These are phyloP conservation scores for Sminthopsis crassicaudata DNA, from an alignment of 2,113 vertebrate genomes.

Conservation along the genomic window DNA sequence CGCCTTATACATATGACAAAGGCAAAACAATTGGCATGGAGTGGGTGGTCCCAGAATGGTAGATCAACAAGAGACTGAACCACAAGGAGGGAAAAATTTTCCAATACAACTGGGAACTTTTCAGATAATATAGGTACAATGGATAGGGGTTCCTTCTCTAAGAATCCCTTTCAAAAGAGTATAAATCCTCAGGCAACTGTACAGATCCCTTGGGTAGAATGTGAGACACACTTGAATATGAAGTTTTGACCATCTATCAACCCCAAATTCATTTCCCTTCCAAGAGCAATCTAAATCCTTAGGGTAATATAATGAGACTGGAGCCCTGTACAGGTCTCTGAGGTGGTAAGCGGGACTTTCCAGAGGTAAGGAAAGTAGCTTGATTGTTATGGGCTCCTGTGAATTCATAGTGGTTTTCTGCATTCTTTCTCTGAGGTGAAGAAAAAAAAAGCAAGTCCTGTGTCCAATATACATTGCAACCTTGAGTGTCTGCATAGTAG, in stretches of 20 bases:
- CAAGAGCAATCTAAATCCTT: neutral
- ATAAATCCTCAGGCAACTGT: neutral
- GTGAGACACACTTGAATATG: neutral
- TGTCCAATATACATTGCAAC: neutral
- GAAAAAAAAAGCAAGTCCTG: neutral
- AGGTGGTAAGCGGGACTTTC: conserved; percentile 39
- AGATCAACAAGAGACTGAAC: neutral
- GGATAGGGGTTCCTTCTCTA: neutral
- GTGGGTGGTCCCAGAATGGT: neutral
- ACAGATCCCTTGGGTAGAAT: neutral
- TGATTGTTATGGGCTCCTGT: neutral
- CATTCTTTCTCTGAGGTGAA: neutral
- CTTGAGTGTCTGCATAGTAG: neutral
- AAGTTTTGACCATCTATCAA: neutral
- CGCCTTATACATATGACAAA: neutral
- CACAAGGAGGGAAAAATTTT: neutral
- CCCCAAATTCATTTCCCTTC: neutral
- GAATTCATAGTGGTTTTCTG: neutral
- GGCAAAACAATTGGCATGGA: neutral
- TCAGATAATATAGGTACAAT: neutral
- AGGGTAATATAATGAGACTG: neutral
- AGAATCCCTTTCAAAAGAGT: neutral
- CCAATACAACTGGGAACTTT: neutral
- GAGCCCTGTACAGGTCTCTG: neutral
- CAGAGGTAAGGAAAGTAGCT: neutral